Base-by-base conservation (phyloP, 2,113 vertebrate species). In the Patagioenas fasciata region DNA sequence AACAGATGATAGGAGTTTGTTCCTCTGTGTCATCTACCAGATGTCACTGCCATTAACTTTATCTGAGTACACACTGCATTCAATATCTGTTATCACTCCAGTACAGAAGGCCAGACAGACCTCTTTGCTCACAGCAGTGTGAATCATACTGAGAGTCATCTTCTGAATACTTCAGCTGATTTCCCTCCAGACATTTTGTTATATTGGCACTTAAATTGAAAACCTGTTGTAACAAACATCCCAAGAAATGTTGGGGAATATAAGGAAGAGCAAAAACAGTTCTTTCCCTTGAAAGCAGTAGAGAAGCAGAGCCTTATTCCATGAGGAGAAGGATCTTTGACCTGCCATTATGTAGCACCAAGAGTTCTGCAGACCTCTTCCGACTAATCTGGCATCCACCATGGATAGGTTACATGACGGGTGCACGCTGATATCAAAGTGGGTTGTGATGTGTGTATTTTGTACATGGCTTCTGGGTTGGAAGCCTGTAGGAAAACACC, bases 31-130 rank as follows among this genome's bases (percentile, higher is more conserved):
- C 92, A 81, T 79, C 72, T 90, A 78, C 44, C 93, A 95, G 85
- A 91, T 96, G 90, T 92, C 85, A 93, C 73, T 92, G 77, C 77
- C 87, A 93, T 95, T 95, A 95, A 84, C 95, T 97, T 94, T 92
- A 93, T 96, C 93, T 92, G 77, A 71, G 92, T 92, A 89, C 88
- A 84, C 73, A 64, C 69, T 92, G 86, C 91, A 81, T 81, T 85
- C 88, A 90, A 20, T 96, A 86, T 94, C 72, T 89, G 85, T 97
- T 96, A 95, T 94, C 96, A 79, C 77, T 94, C 32, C 53, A 21
- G 65, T 94, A 79, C 95, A 96, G 92, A 93, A 84, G 80, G 57
- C 79, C 75, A 97, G 90, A 81, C 75, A 96, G 88, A 86, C 75
- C 57, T 92, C 88, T 90, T 94, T 95, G 51, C 85, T 96, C 80